Evolutionary conservation across 2,797 vertebrate genomes (phyloP), one percentile per base, ranked within the genome.

Genomic region (Periophthalmus magnuspinnatus): DNA sequence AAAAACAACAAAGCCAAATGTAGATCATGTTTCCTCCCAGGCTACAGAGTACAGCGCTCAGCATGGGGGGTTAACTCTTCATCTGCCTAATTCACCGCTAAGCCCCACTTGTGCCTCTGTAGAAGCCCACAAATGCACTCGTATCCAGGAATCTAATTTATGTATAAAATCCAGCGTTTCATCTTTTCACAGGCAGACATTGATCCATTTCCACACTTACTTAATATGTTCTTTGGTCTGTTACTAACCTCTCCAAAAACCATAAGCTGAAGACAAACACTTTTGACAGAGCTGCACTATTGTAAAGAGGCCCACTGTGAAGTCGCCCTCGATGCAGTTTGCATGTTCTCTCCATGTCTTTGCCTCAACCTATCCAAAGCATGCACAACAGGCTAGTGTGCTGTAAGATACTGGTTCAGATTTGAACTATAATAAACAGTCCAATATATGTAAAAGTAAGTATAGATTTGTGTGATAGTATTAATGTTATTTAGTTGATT

Each of bases 1-100:
- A 86, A 85, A 84, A 86, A 85, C 86, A 88, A 86, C 82, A 84
- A 83, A 84, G 80, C 73, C 79, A 79, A 85, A 86, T 83, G 71
- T 83, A 82, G 83, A 83, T 85, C 84, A 88, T 84, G 78, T 81
- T 87, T 88, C 82, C 81, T 88, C 74, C 80, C 76, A 86, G 82
- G 81, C 81, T 85, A 60, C 58, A 60, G 82, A 77, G 81, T 75
- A 68, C 84, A 76, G 71, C 6, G 3, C 82, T 73, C 89, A 85
- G 85, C 84, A 79, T 74, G 84, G 74, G 80, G 69, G 63, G 58
- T 81, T 83, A 86, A 88, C 81, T 77, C 77, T 80, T 82, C 73
- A 78, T 75, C 78, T 76, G 56, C 78, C 76, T 60, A 6, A 75
- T 74, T 41, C 60, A 19, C 60, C 63, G 56, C 69, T 10, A 6